Base-by-base conservation (phyloP, 1,140 invertebrate genomes). In the Atta texana region DNA sequence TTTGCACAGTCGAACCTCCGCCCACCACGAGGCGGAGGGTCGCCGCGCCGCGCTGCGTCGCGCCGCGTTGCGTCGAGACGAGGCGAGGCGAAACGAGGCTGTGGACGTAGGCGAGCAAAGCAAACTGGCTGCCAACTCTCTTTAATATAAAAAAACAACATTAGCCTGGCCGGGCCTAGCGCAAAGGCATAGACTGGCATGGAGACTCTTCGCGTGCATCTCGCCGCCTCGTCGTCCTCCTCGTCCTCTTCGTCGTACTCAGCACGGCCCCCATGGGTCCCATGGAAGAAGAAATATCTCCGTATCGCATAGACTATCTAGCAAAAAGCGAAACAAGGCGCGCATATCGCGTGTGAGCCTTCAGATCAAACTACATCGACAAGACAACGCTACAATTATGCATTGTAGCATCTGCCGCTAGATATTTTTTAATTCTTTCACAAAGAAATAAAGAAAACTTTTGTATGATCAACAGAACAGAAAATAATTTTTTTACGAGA, bases 1-100 rank as follows among this genome's bases (percentile, higher is more conserved):
- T 91, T 91, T 87, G 87, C 87, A 87, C 87, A 87, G 90, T 88
- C 84, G 84, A 88, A 91, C 90, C 89, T 85, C 90, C 90, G 89
- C 89, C 90, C 77, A 88, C 90, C 85, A 39, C 51, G 61, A 34
- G 66, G 57, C 61, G 63, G 80, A 68, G 55, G 69, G 80, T 72
- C 72, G 86, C 34, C 74, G 55, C 24, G 44, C 24, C 53, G 31
- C 31, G 80, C 66, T 72, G 86, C 34, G 24, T 24, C 74, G 74
- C 21, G 44, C 44, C 53, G 31, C 31, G 31, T 2, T 2, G 28
- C 28, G 28, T 0, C 28, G 28, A 31, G 28, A 0, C 3, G 28
- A 31, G 28, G 2, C 28, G 28, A 31, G 0, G 28, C 31, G 6
- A 34, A 6, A 0, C 31, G 72, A 21, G 51, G 57, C 31, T 55